Evolutionary conservation across 2,797 vertebrate species (phyloP).

Genomic region (Acanthurus leucopareius): DNA sequence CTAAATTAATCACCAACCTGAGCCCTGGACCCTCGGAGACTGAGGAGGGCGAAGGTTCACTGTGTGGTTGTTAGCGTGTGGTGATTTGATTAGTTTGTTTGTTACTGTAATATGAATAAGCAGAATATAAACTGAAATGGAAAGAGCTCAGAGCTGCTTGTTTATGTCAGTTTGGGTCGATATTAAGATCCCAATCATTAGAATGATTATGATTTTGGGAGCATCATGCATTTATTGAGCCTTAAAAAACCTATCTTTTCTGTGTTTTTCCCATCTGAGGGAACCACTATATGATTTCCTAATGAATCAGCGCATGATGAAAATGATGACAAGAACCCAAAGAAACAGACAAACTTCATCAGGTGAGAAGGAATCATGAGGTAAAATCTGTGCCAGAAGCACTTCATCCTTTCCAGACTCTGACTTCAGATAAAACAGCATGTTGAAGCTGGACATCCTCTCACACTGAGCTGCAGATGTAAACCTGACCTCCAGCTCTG

Average conservation of each 20-base stretch:
- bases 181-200: too few relatives aligned
- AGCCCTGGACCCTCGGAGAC: background rate
- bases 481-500: background rate
- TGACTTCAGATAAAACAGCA: background rate
- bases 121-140: background rate
- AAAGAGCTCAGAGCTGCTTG: background rate
- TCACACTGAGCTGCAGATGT: background rate
- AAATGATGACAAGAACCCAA: background rate
- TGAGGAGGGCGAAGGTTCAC: background rate
- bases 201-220: too few relatives aligned
- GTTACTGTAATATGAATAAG: background rate
- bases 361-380: background rate
- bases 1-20: background rate
- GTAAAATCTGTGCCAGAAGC: background rate
- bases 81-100: conserved; percentile 4
- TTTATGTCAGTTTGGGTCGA: too few relatives aligned
- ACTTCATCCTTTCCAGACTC: background rate
- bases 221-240: too few relatives aligned
- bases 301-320: background rate
- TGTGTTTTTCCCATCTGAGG: background rate
- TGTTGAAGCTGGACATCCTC: background rate
- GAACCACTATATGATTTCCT: background rate
- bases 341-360: background rate
- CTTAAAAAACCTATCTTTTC: too few relatives aligned
- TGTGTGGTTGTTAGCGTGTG: background rate